phyloP scores from a whole-genome alignment of 2,797 vertebrate species.

The Gadopsis marmoratus region DNA sequence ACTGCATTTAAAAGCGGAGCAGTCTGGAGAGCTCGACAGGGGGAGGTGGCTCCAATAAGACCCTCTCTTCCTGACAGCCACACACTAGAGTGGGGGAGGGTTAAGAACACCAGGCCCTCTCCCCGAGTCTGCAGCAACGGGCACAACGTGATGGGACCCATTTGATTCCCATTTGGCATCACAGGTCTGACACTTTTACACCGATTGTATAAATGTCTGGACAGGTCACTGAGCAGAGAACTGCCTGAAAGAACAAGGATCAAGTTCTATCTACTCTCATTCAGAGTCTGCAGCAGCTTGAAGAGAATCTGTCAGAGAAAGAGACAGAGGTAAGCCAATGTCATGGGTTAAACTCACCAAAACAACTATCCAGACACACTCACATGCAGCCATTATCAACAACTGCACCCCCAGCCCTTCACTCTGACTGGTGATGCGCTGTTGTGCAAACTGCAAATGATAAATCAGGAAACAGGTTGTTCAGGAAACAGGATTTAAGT shows the following conservation, averaged over 20 bases:
- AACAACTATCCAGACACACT: conserved; percentile 64
- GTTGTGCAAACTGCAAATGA: conserved; percentile 68
- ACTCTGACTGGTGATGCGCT: conserved; percentile 46
- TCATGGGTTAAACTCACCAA: conserved; percentile 46
- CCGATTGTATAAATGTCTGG: conserved; percentile 5
- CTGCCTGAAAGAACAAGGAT: conserved; percentile 29
- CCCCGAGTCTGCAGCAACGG: conserved; percentile 63
- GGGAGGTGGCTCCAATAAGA: conserved; percentile 72
- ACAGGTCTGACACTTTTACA: conserved; percentile 18
- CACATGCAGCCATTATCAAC: conserved; percentile 52
- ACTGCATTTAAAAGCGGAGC: conserved; percentile 73
- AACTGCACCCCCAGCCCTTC: conserved; percentile 36
- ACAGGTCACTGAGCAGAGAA: conserved; percentile 12
- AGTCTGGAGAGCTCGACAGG: conserved; percentile 64
- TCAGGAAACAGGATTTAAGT: conserved; percentile 63
- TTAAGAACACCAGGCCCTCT: conserved; percentile 63
- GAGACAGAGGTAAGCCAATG: conserved; percentile 47
- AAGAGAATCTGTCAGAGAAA: conserved; percentile 35
- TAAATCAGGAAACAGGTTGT: conserved; percentile 77
- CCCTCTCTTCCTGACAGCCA: conserved; percentile 72
- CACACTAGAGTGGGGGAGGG: conserved; percentile 75
- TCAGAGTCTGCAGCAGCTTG: conserved; percentile 35
- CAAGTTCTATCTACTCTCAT: conserved; percentile 10
- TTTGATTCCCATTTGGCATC: conserved; percentile 28
- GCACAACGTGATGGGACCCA: conserved; percentile 61